Evolutionary conservation across 2,888 invertebrate genomes (phyloP).

Genomic region (Ametastegia equiseti): DNA sequence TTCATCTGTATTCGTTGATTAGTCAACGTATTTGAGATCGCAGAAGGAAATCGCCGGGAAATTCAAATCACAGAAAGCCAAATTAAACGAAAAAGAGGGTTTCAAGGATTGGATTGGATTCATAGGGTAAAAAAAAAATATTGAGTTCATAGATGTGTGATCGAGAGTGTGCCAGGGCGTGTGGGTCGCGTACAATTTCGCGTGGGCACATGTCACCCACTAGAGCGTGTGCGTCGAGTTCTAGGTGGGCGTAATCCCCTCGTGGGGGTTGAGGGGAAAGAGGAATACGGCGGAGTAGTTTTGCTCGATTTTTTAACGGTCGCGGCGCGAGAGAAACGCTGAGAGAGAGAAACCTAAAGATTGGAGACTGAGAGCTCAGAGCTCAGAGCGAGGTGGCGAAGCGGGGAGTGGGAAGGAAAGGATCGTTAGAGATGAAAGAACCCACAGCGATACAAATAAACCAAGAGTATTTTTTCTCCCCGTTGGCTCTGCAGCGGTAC

Average conservation of each 20-base stretch:
- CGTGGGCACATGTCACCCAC: conserved; percentile 32
- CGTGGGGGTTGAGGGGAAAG: no score
- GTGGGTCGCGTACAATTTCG: conserved; percentile 34
- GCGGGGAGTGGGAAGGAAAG: conserved; percentile 49
- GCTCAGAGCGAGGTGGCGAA: conserved; percentile 20
- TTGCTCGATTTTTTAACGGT: conserved; percentile 69
- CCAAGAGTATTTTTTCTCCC: conserved; percentile 49
- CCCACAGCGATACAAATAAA: conserved; percentile 56
- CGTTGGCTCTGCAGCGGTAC: conserved; percentile 42
- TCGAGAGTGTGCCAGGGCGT: conserved; percentile 24
- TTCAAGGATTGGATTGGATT: no score
- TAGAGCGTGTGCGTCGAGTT: conserved; percentile 29
- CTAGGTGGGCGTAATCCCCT: conserved; percentile 56
- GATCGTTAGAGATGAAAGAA: conserved; percentile 57
- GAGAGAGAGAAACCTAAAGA: conserved; percentile 47
- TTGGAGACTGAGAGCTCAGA: conserved; percentile 35
- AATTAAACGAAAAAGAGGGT: no score
- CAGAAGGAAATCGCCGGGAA: no score
- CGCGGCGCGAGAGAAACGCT: conserved; percentile 55
- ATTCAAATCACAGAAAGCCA: no score
- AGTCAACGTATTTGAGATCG: no score
- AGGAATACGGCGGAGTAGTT: conserved; percentile 51
- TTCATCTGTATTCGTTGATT: no score
- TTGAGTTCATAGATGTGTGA: neutral
- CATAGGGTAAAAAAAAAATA: neutral